Conservation (phyloP, 2,888 invertebrate species). For the Conchocele bisecta region DNA sequence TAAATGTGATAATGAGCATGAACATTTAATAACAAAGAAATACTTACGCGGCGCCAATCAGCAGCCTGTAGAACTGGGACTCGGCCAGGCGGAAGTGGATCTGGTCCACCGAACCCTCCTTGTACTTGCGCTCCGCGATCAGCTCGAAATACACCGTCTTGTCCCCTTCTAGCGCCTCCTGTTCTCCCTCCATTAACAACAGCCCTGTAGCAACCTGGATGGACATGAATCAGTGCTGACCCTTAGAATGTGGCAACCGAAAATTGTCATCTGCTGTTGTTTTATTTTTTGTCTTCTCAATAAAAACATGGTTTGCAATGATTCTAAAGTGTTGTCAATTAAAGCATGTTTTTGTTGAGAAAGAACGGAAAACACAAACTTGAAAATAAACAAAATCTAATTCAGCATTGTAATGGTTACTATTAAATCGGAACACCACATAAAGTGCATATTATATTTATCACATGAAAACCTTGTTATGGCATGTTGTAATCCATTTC, state of each 20-base stretch:
- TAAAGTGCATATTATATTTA: too few species aligned
- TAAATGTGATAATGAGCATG: neutral
- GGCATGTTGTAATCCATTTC: too few species aligned
- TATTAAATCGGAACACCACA: too few species aligned
- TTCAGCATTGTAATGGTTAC: too few species aligned
- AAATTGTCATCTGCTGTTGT: neutral
- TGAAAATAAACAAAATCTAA: too few species aligned
- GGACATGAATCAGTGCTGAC: neutral
- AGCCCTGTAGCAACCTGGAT: constrained; percentile 70
- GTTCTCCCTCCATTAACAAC: constrained; percentile 74
- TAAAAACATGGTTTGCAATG: too few species aligned
- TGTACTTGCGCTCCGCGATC: constrained; percentile 72
- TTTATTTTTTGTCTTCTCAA: neutral
- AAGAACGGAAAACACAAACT: too few species aligned
- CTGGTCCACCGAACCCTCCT: constrained; percentile 76
- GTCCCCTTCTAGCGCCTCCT: constrained; percentile 70
- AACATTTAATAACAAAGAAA: neutral
- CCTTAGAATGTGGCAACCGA: neutral
- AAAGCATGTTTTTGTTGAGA: too few species aligned
- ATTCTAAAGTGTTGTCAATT: too few species aligned
- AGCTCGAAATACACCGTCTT: constrained; percentile 71
- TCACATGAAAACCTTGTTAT: too few species aligned
- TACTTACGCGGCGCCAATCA: constrained; percentile 59
- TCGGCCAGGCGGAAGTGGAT: constrained; percentile 79
- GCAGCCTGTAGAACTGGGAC: constrained; percentile 78